phyloP scores from a whole-genome alignment of 2,113 vertebrate genomes.

The Pitta sordida region DNA sequence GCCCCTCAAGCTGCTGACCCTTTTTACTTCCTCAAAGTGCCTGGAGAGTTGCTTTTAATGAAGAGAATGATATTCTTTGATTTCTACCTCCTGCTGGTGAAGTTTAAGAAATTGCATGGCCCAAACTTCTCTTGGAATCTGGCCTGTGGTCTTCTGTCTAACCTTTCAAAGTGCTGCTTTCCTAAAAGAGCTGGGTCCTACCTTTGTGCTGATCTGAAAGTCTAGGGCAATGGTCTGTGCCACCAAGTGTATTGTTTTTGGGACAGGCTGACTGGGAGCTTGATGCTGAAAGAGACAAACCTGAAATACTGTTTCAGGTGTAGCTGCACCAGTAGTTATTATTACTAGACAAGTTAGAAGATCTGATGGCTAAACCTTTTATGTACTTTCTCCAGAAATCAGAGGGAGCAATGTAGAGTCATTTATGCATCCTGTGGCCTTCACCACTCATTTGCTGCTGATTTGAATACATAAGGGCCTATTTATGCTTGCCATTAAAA shows the following conservation, averaged over 20 bases:
- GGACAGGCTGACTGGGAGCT: not conserved
- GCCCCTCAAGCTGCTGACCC: not conserved
- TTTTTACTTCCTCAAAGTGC: not conserved
- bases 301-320: not conserved
- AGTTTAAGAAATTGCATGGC: not conserved
- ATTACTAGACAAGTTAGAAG: not conserved
- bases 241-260: not conserved
- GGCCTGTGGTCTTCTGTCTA: conserved; percentile 29
- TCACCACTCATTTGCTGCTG: conserved; percentile 9
- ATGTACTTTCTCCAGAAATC: not conserved
- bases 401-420: not conserved
- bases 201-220: not conserved
- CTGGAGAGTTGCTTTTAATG: not conserved
- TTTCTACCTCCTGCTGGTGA: not conserved
- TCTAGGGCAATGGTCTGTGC: not conserved
- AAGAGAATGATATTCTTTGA: not conserved
- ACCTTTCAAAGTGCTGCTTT: conserved; percentile 6
- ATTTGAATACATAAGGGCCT: conserved; percentile 19
- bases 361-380: not conserved
- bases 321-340: not conserved
- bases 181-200: not conserved
- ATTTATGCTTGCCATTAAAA: conserved; percentile 41
- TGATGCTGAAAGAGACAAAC: not conserved
- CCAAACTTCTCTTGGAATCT: not conserved
- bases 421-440: conserved; percentile 22